phyloP scores from a whole-genome alignment of 2,113 vertebrate genomes.

The Bothrops jararaca region DNA sequence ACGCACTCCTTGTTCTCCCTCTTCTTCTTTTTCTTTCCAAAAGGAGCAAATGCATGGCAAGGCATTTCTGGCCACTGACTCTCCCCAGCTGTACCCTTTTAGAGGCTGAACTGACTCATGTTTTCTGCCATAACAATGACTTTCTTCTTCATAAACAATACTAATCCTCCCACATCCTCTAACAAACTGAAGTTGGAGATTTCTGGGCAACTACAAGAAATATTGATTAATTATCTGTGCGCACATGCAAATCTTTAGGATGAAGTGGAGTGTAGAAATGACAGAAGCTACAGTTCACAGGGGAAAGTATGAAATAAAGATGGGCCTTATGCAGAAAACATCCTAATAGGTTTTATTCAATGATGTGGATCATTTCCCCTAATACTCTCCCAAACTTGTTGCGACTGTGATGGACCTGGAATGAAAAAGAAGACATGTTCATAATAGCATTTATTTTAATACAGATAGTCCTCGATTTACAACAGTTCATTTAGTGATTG shows the following conservation, averaged over 20 bases:
- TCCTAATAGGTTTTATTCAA: background rate
- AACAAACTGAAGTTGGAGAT: conserved; percentile 38
- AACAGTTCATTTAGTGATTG: background rate
- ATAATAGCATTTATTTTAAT: background rate
- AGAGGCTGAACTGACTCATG: conserved; percentile 64
- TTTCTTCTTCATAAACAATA: conserved; percentile 65
- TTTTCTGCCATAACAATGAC: conserved; percentile 58
- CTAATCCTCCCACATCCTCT: conserved; percentile 47
- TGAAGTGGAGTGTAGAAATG: background rate
- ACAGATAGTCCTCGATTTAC: background rate
- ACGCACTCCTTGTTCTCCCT: background rate
- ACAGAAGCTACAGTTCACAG: background rate
- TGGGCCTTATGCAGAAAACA: background rate
- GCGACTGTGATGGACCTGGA: background rate
- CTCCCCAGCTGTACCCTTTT: conserved; percentile 62
- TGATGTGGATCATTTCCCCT: background rate
- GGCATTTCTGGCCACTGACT: conserved; percentile 49
- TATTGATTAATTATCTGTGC: background rate
- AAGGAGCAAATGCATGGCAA: conserved; percentile 27
- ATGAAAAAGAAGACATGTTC: background rate
- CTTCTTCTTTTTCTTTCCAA: conserved; percentile 50
- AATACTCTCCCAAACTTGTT: background rate
- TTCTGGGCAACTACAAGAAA: conserved; percentile 54
- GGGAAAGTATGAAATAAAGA: background rate
- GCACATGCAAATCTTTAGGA: background rate